phyloP scores from a whole-genome alignment of 2,113 vertebrate species.

The Sphaerodactylus townsendi region DNA sequence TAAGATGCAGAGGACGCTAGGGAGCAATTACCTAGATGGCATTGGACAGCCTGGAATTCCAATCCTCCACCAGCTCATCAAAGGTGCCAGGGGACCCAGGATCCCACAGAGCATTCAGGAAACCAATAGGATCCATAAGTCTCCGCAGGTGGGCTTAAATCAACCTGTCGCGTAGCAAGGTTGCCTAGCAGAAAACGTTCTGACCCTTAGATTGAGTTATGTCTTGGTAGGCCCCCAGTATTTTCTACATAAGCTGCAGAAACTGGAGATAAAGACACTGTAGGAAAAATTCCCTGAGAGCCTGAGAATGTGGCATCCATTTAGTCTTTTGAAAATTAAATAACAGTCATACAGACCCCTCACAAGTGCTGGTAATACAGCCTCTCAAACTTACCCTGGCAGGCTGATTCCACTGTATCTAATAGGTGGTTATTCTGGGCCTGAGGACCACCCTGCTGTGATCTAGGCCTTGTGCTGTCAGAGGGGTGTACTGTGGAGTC shows the following conservation, averaged over 20 bases:
- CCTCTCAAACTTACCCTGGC: constrained; percentile 46
- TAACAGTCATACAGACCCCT: not conserved
- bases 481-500: constrained; percentile 6
- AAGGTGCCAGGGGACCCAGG: no score
- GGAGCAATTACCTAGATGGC: no score
- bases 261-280: not conserved
- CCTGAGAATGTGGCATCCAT: accelerated
- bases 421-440: not conserved
- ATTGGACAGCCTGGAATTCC: no score
- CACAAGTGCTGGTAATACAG: accelerated
- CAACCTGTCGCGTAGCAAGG: no score
- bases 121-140: no score
- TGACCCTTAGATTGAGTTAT: not conserved
- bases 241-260: not conserved
- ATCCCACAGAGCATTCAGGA: no score
- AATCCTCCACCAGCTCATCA: no score
- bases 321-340: not conserved
- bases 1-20: no score
- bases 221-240: not conserved
- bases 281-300: not conserved
- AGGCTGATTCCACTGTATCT: not conserved
- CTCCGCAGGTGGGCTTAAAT: no score
- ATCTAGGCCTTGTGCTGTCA: not conserved
- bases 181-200: not conserved
- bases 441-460: not conserved